Evolutionary conservation across 1,140 invertebrate species (phyloP), one percentile per base, ranked within the genome.

Genomic region (Venturia canescens): DNA sequence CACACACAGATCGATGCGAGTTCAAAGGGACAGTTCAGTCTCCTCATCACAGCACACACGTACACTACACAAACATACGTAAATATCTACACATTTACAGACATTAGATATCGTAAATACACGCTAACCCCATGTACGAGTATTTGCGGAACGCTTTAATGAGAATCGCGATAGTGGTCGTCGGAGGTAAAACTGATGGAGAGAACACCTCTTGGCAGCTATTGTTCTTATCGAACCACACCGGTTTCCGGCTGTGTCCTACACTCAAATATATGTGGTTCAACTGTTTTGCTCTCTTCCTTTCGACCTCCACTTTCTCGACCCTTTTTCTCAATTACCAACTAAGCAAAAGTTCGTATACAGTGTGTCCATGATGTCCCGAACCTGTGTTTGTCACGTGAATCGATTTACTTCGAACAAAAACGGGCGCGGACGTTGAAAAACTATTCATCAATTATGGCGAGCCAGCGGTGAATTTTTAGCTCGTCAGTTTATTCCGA

Each of bases 201-300:
- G 70, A 79, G 79, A 83, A 78, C 70, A 82, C 60, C 83, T 82
- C 84, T 84, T 86, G 83, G 83, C 85, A 86, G 84, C 84, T 83
- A 85, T 85, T 84, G 82, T 87, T 82, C 82, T 86, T 86, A 86
- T 84, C 85, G 78, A 48, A 38, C 70, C 53, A 57, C 38, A 57
- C 38, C 69, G 71, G 18, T 74, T 31, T 31, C 66, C 29, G 66
- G 27, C 16, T 69, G 66, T 69, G 66, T 50, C 38, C 66, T 21
- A 31, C 66, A 15, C 29, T n/a, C 27, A 29, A 69, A 69, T 69
- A 69, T 69, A 69, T 31, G 3, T 21, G 26, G 27, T 69, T 31
- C 15, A 15, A 69, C 29, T 31, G 27, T 31, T 15, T 29, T 44
- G 16, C 66, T 66, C 63, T 66, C n/a, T 66, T 63, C 13, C 38